phyloP scores from a whole-genome alignment of 1,140 invertebrate genomes.

The Carposina sasakii region DNA sequence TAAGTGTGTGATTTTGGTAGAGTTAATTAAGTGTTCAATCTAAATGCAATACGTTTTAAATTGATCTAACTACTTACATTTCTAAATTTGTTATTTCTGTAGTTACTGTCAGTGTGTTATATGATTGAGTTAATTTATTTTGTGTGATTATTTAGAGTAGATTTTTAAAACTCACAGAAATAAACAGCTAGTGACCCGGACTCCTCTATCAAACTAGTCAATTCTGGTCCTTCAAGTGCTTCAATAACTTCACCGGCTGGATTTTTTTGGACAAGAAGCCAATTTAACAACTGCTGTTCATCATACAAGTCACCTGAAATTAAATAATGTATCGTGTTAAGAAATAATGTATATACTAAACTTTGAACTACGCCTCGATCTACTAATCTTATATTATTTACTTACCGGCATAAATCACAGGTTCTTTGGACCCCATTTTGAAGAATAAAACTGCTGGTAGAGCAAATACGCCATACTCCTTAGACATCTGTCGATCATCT shows the following conservation, averaged over 20 bases:
- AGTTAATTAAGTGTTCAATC: constrained; percentile 20
- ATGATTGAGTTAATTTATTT: no score
- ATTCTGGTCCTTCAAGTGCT: constrained; percentile 86
- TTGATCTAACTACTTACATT: no score
- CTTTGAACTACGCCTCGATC: no score
- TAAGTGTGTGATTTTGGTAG: no score
- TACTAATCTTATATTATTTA: no score
- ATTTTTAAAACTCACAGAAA: constrained; percentile 94
- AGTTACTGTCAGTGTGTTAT: no score
- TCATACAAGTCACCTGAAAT: constrained; percentile 89
- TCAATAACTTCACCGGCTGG: constrained; percentile 92
- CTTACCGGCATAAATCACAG: constrained; percentile 93
- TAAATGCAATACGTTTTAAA: no score
- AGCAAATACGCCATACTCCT: constrained; percentile 90
- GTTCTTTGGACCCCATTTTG: constrained; percentile 89
- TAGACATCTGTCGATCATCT: constrained; percentile 89
- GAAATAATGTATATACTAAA: no score
- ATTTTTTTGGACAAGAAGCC: constrained; percentile 93
- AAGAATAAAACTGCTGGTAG: constrained; percentile 93
- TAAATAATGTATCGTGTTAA: no score
- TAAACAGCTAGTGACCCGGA: constrained; percentile 90
- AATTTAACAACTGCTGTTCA: constrained; percentile 90
- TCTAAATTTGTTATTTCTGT: no score
- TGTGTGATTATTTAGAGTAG: no score
- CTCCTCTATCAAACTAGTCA: constrained; percentile 86